Percentiles rank a stretch among this genome's conserved stretches.
These are phyloP conservation scores for Agrotis exclamationis DNA, from an alignment of 2,888 invertebrate genomes.

Conservation along the genomic window DNA sequence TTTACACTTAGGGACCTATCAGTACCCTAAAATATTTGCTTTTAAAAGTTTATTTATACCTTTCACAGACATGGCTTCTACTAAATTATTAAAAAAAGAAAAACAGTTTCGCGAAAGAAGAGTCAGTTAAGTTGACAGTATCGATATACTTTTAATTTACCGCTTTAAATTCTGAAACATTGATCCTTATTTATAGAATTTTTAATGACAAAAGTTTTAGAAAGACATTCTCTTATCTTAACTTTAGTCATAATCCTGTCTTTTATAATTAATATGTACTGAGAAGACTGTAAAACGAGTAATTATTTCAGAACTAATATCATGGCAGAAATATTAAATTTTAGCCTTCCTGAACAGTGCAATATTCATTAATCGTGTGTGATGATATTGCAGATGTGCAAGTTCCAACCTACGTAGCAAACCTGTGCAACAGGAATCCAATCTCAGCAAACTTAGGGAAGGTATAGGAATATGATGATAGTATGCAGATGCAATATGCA, in stretches of 20 bases:
- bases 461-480: slow-evolving; percentile 12
- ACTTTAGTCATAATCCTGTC: not conserved
- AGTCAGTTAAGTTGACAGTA: not conserved
- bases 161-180: slow-evolving; percentile 24
- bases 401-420: not conserved
- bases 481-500: slow-evolving; percentile 25
- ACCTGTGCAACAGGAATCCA: slow-evolving; percentile 7
- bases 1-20: not conserved
- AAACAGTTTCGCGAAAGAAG: not conserved
- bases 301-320: not conserved
- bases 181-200: slow-evolving; percentile 14
- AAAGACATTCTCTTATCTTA: not conserved
- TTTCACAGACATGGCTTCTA: not conserved
- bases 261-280: not conserved
- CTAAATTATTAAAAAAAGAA: not conserved
- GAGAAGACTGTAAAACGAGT: not conserved
- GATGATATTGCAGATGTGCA: not conserved
- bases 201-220: slow-evolving; percentile 23
- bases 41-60: not conserved
- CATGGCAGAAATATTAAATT: not conserved
- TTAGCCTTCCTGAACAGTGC: not conserved
- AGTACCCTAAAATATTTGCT: slow-evolving; percentile 21
- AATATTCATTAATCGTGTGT: not conserved
- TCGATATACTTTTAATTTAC: slow-evolving; percentile 6
- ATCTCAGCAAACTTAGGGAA: slow-evolving; percentile 23